These are phyloP conservation scores for Silurus aristotelis DNA, from an alignment of 2,797 vertebrate species.

Conservation along the genomic window DNA sequence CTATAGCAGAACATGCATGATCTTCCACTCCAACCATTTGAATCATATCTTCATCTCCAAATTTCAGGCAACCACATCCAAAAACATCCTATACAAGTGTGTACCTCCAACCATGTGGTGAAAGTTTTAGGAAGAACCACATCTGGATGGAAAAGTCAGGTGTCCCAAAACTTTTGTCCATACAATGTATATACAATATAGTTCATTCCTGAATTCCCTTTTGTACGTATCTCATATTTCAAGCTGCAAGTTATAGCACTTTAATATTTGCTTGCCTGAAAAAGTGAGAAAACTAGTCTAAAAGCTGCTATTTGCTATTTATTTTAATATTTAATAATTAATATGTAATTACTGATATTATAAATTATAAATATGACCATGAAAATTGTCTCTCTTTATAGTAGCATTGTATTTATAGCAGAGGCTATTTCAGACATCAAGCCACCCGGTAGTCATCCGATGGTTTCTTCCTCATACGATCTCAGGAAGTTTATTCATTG, in stretches of 20 bases:
- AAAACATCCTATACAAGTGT: no score
- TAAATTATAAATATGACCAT: not conserved
- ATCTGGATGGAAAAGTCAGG: no score
- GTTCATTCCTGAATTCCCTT: not conserved
- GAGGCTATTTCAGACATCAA: not conserved
- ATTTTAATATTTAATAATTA: not conserved
- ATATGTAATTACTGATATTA: not conserved
- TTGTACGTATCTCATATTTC: not conserved
- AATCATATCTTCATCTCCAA: no score
- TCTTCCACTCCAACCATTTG: no score
- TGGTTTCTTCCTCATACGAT: not conserved
- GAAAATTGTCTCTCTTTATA: slow-evolving; percentile 2
- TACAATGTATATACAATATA: not conserved
- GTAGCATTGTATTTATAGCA: not conserved
- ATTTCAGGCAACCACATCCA: no score
- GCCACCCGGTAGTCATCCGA: not conserved
- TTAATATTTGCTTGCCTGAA: not conserved
- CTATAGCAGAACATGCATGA: no score
- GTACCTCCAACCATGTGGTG: no score
- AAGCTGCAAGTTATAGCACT: not conserved
- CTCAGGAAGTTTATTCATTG: no score
- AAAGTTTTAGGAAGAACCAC: no score
- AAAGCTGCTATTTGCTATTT: not conserved
- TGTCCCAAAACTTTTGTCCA: no score
- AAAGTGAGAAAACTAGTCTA: not conserved